A percentile compares a stretch with the other conserved stretches of the same genome.
Evolutionary conservation across 2,113 vertebrate genomes (phyloP).

Genomic region (Pseudopipra pipra): DNA sequence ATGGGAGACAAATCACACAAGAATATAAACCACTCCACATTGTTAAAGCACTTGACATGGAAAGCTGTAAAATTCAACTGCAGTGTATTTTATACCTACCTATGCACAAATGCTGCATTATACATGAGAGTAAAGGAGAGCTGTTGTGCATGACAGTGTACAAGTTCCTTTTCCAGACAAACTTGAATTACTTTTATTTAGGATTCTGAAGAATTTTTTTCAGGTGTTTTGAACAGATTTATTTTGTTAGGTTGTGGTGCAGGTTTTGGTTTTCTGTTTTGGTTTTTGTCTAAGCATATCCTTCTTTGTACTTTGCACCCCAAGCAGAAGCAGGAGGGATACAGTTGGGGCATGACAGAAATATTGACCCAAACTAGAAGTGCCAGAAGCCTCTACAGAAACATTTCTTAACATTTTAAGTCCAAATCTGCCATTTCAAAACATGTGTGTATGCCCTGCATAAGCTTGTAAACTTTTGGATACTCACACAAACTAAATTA

Average conservation of each 20-base stretch:
- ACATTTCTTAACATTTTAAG: not conserved
- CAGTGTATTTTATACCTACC: not conserved
- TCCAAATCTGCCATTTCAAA: not conserved
- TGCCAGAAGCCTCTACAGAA: not conserved
- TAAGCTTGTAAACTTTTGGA: not conserved
- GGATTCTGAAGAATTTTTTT: not conserved
- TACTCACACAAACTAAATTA: not conserved
- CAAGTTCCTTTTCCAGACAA: not conserved
- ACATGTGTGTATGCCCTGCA: not conserved
- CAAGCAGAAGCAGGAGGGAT: not conserved
- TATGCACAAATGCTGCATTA: not conserved
- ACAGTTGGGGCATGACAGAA: not conserved
- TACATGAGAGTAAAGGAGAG: not conserved
- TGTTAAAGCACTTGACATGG: not conserved
- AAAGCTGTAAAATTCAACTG: not conserved
- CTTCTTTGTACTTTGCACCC: not conserved
- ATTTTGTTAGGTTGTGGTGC: not conserved
- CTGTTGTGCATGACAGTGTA: not conserved
- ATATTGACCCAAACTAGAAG: not conserved
- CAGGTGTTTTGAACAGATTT: not conserved
- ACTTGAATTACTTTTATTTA: not conserved
- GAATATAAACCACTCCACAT: not conserved
- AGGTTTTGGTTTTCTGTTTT: not conserved
- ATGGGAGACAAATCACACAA: not conserved
- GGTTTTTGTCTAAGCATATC: not conserved